Percentiles rank a stretch among this genome's conserved stretches.
Conservation (phyloP, 2,797 vertebrate genomes). For the Sebastes vulpes region DNA sequence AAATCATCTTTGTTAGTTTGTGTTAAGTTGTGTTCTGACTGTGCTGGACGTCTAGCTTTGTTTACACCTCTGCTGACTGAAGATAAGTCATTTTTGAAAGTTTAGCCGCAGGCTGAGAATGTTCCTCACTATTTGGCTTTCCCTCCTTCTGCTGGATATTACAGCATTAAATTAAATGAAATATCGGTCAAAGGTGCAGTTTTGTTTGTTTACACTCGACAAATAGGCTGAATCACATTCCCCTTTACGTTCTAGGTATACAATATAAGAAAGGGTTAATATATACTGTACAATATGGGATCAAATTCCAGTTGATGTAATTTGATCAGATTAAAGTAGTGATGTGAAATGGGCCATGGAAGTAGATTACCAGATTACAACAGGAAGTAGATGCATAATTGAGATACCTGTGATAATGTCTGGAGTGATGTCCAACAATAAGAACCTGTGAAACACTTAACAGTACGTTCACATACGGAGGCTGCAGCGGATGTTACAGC, state of each 20-base stretch:
- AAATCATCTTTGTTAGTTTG: conserved; percentile 22
- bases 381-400: not conserved
- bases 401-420: not conserved
- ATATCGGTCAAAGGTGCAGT: conserved; percentile 3
- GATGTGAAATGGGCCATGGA: not conserved
- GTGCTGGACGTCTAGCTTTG: conserved; percentile 51
- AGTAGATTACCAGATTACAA: not conserved
- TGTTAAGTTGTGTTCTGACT: conserved; percentile 31
- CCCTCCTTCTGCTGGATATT: not conserved
- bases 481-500: conserved; percentile 31
- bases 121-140: conserved; percentile 38
- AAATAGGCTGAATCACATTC: not conserved
- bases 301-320: not conserved
- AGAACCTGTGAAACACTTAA: not conserved
- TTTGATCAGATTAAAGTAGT: not conserved
- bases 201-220: not conserved
- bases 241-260: not conserved
- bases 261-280: not conserved
- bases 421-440: not conserved
- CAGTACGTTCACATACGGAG: conserved; percentile 22
- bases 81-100: conserved; percentile 43
- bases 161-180: conserved; percentile 16
- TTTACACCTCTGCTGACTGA: conserved; percentile 56
- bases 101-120: conserved; percentile 36
- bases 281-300: not conserved